phyloP scores from a whole-genome alignment of 2,797 vertebrate species.

The Parauchenoglanis punctatus region DNA sequence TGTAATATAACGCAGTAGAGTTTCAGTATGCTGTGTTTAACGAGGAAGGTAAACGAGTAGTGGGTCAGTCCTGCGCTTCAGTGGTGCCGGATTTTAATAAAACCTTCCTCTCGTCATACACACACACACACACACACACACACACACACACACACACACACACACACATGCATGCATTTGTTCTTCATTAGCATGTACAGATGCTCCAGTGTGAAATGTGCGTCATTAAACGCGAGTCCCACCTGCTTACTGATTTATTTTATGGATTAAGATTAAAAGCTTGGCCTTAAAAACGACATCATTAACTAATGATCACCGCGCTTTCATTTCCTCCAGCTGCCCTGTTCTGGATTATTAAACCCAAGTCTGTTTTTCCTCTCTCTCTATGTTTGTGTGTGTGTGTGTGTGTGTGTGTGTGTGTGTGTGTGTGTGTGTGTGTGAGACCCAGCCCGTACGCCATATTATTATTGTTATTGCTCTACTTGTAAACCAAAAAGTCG shows the following conservation, averaged over 20 bases:
- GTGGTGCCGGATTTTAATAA: not conserved
- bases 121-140: not conserved
- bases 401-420: slow-evolving; percentile 7
- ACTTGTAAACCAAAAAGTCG: not conserved
- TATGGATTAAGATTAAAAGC: slow-evolving; percentile 18
- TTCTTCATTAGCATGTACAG: slow-evolving; percentile 19
- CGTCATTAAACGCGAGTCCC: not conserved
- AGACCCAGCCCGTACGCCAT: not conserved
- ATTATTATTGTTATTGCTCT: slow-evolving; percentile 4
- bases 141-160: not conserved
- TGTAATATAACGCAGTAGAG: not conserved
- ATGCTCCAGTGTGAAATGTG: slow-evolving; percentile 7
- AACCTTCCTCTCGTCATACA: not conserved
- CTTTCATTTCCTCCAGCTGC: slow-evolving; percentile 24
- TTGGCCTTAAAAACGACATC: not conserved
- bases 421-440: not conserved
- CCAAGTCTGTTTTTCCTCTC: not conserved
- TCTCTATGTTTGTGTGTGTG: not conserved
- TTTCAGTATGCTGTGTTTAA: not conserved
- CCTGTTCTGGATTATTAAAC: slow-evolving; percentile 13
- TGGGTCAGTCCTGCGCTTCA: not conserved
- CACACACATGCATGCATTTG: not conserved
- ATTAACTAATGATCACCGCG: slow-evolving; percentile 23
- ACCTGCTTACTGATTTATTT: slow-evolving; percentile 31
- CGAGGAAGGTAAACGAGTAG: not conserved